Conservation (phyloP, 2,888 invertebrate genomes). For the Luffia ferchaultella region DNA sequence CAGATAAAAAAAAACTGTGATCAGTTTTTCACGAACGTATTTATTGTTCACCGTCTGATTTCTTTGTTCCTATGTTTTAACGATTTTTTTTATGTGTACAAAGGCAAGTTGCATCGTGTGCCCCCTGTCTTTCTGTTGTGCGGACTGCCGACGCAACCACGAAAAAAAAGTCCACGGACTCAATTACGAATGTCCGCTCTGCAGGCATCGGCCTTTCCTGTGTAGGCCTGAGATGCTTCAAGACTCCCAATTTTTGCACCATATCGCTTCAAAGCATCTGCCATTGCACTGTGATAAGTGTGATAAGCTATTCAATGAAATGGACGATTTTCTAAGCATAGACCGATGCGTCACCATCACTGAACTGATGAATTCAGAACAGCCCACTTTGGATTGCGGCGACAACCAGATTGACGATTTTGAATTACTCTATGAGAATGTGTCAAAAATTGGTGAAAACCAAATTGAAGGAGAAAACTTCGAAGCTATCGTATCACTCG, state of each 20-base stretch:
- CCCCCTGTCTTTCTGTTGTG: conserved; percentile 47
- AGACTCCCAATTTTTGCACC: conserved; percentile 34
- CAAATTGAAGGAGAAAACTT: conserved; percentile 27
- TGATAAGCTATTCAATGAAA: conserved; percentile 32
- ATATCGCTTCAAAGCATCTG: conserved; percentile 37
- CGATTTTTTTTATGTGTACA: too few species aligned
- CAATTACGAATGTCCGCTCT: conserved; percentile 47
- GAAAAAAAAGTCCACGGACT: conserved; percentile 38
- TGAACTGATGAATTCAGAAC: conserved; percentile 28
- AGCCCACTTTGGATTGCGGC: conserved; percentile 13
- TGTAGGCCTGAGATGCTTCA: conserved; percentile 32
- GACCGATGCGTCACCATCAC: conserved; percentile 46
- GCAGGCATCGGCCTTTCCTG: conserved; percentile 38
- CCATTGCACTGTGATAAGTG: conserved; percentile 51
- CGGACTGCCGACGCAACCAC: conserved; percentile 47
- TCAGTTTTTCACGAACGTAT: too few species aligned
- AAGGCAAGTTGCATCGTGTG: conserved; percentile 53
- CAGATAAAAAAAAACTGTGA: too few species aligned
- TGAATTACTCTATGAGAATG: conserved; percentile 41
- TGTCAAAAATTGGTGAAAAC: conserved; percentile 11
- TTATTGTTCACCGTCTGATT: too few species aligned
- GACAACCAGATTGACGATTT: conserved; percentile 38
- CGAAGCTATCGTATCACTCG: conserved; percentile 37
- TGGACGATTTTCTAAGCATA: conserved; percentile 42
- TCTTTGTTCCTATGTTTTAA: too few species aligned